Evolutionary conservation across 2,797 vertebrate genomes (phyloP).

Genomic region (Gambelia wislizenii): DNA sequence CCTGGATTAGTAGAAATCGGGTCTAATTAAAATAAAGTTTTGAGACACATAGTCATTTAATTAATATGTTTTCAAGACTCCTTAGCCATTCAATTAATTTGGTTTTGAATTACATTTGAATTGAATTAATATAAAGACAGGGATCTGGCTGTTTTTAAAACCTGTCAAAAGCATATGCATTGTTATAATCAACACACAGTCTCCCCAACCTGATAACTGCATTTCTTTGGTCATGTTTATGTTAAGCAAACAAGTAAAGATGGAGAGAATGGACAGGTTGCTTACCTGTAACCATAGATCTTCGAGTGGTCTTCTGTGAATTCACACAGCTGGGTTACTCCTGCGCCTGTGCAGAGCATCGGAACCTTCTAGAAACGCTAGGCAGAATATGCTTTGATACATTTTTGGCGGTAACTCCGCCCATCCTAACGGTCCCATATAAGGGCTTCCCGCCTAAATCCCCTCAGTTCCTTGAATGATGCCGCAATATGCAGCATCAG

Average conservation of each 20-base stretch:
- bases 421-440: no score
- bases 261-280: conserved; percentile 49
- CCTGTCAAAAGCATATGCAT: conserved; percentile 60
- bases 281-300: no score
- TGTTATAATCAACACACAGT: conserved; percentile 63
- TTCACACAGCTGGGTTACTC: no score
- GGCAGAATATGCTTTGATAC: no score
- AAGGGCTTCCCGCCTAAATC: no score
- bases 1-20: conserved; percentile 52
- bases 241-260: conserved; percentile 51
- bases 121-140: conserved; percentile 60
- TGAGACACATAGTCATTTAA: conserved; percentile 63
- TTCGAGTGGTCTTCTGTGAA: no score
- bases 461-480: no score
- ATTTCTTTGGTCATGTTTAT: conserved; percentile 63
- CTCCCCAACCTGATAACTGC: conserved; percentile 69
- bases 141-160: conserved; percentile 57
- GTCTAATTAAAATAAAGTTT: conserved; percentile 71
- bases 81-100: conserved; percentile 67
- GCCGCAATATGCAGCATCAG: no score
- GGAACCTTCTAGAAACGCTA: no score
- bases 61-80: conserved; percentile 57
- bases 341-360: no score
- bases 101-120: conserved; percentile 56
- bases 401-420: no score